Percentiles rank a stretch among this genome's conserved stretches.
Conservation (phyloP, 2,113 vertebrate species). For the Notothenia coriiceps region DNA sequence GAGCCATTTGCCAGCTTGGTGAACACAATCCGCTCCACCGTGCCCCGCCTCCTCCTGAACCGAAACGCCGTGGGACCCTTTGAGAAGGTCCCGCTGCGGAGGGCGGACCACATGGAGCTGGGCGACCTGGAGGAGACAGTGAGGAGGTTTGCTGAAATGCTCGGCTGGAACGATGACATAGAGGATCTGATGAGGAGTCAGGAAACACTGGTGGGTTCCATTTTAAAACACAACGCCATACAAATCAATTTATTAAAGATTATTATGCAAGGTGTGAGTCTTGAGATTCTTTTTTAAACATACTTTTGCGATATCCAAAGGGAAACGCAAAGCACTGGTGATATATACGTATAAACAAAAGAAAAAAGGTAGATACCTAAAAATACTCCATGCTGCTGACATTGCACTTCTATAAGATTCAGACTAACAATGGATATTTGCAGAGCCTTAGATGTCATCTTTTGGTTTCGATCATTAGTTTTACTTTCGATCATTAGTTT, state of each 20-base stretch:
- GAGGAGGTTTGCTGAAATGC: conserved; percentile 74
- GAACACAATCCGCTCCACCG: conserved; percentile 81
- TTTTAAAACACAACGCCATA: not conserved
- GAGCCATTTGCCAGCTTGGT: conserved; percentile 86
- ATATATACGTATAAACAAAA: too few relatives aligned
- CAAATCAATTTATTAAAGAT: too few relatives aligned
- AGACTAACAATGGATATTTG: too few relatives aligned
- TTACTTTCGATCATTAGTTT: too few relatives aligned
- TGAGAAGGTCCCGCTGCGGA: conserved; percentile 70
- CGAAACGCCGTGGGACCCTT: conserved; percentile 83
- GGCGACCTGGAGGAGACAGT: conserved; percentile 81
- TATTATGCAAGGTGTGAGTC: not conserved
- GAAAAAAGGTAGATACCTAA: too few relatives aligned
- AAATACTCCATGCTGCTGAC: too few relatives aligned
- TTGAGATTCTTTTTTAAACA: too few relatives aligned
- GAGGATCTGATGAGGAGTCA: conserved; percentile 78
- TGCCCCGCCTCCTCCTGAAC: conserved; percentile 85
- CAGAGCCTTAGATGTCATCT: too few relatives aligned
- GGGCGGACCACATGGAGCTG: conserved; percentile 82
- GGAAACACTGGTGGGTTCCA: conserved; percentile 64
- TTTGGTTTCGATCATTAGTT: too few relatives aligned
- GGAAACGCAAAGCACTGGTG: too few relatives aligned
- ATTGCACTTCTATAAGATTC: too few relatives aligned
- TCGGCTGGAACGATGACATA: conserved; percentile 82
- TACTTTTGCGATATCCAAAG: too few relatives aligned